Conservation (phyloP, 2,113 vertebrate species). For the Cromileptes altivelis region DNA sequence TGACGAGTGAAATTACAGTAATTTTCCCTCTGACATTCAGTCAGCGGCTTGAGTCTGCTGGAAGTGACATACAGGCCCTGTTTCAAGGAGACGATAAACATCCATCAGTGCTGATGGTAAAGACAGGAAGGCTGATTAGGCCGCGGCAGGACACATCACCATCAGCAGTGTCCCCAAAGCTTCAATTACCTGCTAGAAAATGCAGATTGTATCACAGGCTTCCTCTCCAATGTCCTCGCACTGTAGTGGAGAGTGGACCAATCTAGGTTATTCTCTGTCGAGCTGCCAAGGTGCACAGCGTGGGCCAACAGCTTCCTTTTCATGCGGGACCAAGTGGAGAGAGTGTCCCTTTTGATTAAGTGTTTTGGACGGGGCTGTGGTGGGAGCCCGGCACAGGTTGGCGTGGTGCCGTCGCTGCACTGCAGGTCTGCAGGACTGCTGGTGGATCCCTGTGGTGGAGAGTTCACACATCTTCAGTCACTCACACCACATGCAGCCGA, state of each 20-base stretch:
- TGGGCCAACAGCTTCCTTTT: constrained; percentile 56
- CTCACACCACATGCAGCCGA: constrained; percentile 19
- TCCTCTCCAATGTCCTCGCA: constrained; percentile 19
- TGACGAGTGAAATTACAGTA: constrained; percentile 65
- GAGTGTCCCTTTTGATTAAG: constrained; percentile 68
- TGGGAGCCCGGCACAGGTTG: constrained; percentile 48
- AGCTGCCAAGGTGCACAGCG: constrained; percentile 56
- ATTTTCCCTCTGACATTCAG: constrained; percentile 61
- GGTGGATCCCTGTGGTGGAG: constrained; percentile 31
- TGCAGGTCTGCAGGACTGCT: constrained; percentile 43
- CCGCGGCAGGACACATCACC: constrained; percentile 37
- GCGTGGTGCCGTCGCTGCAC: constrained; percentile 50
- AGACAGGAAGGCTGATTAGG: constrained; percentile 63
- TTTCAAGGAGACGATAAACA: constrained; percentile 41
- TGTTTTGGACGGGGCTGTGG: constrained; percentile 51
- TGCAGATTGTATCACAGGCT: constrained; percentile 49
- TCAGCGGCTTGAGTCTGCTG: constrained; percentile 27
- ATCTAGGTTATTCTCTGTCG: constrained; percentile 43
- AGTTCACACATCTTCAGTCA: constrained; percentile 46
- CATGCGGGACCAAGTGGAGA: constrained; percentile 47
- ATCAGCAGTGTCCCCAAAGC: constrained; percentile 39
- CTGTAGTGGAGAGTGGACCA: background rate
- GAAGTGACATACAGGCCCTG: constrained; percentile 40
- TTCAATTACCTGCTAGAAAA: constrained; percentile 63
- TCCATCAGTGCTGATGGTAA: constrained; percentile 48